Conservation (phyloP, 2,888 invertebrate species). For the Stramonita haemastoma region DNA sequence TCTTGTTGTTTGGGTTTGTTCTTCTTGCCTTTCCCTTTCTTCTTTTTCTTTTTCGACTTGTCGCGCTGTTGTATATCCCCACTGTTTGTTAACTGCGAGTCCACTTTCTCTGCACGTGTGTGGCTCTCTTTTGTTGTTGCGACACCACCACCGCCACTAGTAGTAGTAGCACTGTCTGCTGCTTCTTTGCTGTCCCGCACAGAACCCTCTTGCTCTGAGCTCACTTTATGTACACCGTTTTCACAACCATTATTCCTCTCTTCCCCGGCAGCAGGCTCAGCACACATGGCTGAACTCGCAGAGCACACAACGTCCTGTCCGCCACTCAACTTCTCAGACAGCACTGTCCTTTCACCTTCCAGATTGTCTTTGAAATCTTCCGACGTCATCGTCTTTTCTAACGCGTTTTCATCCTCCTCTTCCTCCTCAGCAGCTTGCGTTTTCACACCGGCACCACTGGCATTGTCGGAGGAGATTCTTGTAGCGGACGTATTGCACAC, state of each 20-base stretch:
- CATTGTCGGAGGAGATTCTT: conserved; percentile 23
- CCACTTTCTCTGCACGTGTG: background rate
- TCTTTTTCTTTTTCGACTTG: conserved; percentile 38
- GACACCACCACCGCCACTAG: too few species aligned
- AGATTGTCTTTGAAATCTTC: conserved; percentile 43
- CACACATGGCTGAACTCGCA: background rate
- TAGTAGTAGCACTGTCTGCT: conserved; percentile 28
- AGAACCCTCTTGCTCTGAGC: background rate
- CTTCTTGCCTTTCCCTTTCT: conserved; percentile 35
- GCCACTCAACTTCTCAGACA: background rate
- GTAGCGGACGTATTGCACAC: background rate
- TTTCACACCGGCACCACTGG: background rate
- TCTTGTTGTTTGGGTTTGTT: conserved; percentile 12
- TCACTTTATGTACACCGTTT: background rate
- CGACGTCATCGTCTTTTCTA: conserved; percentile 43
- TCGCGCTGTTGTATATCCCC: background rate
- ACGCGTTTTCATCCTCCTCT: conserved; percentile 36
- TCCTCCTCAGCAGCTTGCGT: conserved; percentile 25
- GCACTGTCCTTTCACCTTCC: conserved; percentile 21
- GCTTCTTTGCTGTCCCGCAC: background rate
- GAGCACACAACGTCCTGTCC: background rate
- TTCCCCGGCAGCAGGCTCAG: background rate
- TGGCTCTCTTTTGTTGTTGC: background rate
- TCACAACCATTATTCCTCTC: background rate
- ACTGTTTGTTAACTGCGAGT: background rate